Conservation (phyloP, 2,113 vertebrate genomes). For the Cyanoliseus patagonus region DNA sequence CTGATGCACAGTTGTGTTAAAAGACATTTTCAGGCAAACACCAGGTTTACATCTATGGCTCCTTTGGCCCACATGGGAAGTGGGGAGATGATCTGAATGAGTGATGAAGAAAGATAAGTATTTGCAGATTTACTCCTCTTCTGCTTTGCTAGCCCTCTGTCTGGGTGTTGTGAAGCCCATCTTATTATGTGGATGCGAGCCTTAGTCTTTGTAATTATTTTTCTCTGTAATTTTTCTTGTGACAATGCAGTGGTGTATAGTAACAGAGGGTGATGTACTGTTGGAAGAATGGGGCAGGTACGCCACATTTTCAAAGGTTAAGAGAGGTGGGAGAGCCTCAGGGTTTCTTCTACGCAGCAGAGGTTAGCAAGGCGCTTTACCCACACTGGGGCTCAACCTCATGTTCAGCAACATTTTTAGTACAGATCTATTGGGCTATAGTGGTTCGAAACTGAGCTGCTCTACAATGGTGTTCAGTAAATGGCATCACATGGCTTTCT, state of each 20-base stretch:
- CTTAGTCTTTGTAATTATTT: background rate
- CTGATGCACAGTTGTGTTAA: background rate
- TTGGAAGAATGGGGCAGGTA: background rate
- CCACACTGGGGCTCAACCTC: accelerated
- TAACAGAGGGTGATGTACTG: background rate
- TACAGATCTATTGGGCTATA: background rate
- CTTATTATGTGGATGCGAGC: background rate
- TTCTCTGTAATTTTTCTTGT: background rate
- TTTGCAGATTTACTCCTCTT: background rate
- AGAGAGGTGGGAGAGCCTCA: background rate
- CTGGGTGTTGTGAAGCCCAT: background rate
- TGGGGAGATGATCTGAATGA: background rate
- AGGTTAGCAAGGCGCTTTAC: background rate
- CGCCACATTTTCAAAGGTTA: background rate
- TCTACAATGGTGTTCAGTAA: background rate
- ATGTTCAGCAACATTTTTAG: accelerated
- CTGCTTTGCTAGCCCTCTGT: background rate
- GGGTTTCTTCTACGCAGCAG: background rate
- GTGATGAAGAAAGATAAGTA: background rate
- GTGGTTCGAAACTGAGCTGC: background rate
- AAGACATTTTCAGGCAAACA: background rate
- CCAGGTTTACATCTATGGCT: background rate
- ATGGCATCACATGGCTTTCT: background rate
- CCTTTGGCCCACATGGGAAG: background rate
- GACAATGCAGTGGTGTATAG: background rate